phyloP scores from a whole-genome alignment of 1,140 invertebrate genomes.

The Adelges cooleyi region DNA sequence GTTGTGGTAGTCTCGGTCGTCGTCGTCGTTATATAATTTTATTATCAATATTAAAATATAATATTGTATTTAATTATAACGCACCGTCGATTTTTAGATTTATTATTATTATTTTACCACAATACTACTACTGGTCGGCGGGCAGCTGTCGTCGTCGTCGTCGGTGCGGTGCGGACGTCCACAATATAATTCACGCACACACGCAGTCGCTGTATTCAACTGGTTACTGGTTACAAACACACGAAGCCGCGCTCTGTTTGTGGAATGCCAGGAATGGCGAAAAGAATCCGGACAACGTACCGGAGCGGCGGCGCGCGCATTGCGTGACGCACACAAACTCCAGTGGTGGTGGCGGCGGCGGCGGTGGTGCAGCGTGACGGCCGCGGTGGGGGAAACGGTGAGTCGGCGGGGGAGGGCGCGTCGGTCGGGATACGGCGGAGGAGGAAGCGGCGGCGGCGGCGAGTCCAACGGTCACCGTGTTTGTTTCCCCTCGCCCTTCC shows the following conservation, averaged over 20 bases:
- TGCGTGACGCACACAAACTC: slow-evolving; percentile 3
- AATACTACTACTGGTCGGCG: no score
- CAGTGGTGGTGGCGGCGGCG: not conserved
- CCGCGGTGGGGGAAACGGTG: no score
- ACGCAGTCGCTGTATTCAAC: slow-evolving; percentile 44
- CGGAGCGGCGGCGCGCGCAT: slow-evolving; percentile 58
- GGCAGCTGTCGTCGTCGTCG: no score
- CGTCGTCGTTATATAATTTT: no score
- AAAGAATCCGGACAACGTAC: slow-evolving; percentile 88
- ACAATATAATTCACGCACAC: slow-evolving; percentile 37
- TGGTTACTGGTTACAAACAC: slow-evolving; percentile 46
- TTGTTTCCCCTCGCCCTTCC: no score
- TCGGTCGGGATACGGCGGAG: not conserved
- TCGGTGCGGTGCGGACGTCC: not conserved
- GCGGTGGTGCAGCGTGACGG: no score
- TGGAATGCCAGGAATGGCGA: slow-evolving; percentile 88
- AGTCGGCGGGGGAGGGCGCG: no score
- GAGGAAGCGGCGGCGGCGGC: not conserved
- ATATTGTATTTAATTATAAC: no score
- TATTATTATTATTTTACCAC: no score
- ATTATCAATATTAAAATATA: no score
- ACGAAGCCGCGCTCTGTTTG: slow-evolving; percentile 68
- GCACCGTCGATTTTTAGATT: no score
- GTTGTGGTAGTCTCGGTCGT: no score
- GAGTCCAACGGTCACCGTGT: not conserved